These are phyloP conservation scores for Dinomys branickii DNA, from an alignment of 2,113 vertebrate species.

Conservation along the genomic window DNA sequence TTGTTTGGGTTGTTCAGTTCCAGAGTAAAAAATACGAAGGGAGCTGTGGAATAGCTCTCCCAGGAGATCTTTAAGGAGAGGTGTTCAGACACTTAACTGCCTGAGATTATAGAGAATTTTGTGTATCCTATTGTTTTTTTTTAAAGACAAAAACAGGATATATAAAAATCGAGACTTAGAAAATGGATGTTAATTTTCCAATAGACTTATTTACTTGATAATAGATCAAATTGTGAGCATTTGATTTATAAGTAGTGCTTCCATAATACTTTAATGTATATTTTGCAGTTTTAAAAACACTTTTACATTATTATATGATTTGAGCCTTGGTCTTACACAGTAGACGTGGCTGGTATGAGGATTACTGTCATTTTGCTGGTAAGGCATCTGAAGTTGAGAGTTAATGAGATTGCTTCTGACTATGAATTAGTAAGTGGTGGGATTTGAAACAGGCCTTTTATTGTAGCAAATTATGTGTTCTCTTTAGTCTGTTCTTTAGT, in stretches of 20 bases:
- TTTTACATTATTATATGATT: neutral
- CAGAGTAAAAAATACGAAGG: slow-evolving; percentile 45
- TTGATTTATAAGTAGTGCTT: slow-evolving; percentile 37
- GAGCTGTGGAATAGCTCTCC: neutral
- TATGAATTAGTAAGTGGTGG: neutral
- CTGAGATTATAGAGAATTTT: slow-evolving; percentile 50
- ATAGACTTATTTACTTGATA: slow-evolving; percentile 22
- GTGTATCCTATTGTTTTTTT: neutral
- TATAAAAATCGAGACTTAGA: slow-evolving; percentile 50
- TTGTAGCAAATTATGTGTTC: neutral
- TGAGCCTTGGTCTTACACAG: neutral
- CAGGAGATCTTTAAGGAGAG: slow-evolving; percentile 49
- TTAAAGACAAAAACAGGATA: neutral
- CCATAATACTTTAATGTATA: slow-evolving; percentile 23
- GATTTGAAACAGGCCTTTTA: neutral
- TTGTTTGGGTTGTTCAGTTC: slow-evolving; percentile 42
- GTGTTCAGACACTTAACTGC: slow-evolving; percentile 52
- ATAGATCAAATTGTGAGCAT: slow-evolving; percentile 46
- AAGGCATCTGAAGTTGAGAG: neutral
- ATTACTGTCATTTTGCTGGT: neutral
- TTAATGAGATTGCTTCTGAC: neutral
- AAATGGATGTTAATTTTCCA: slow-evolving; percentile 44
- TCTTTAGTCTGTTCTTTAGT: neutral
- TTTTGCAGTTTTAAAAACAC: slow-evolving; percentile 18
- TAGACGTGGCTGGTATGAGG: neutral